Evolutionary conservation across 2,113 vertebrate genomes (phyloP).

Genomic region (rabbit (Oryctolagus cuniculus)): mOryCun1.1 NC_091441.1:12936001-12936500

Average conservation of each 20-base stretch:
- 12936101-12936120: slow-evolving; percentile 72
- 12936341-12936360: background rate
- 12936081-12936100: slow-evolving; percentile 74
- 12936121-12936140: slow-evolving; percentile 69
- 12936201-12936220: slow-evolving; percentile 69
- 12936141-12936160: slow-evolving; percentile 84
- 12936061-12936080: slow-evolving; percentile 7
- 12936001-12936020: slow-evolving; percentile 71
- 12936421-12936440: background rate
- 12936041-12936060: slow-evolving; percentile 59
- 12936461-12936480: background rate
- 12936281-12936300: background rate
- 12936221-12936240: slow-evolving; percentile 57
- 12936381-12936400: background rate
- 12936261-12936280: slow-evolving; percentile 48
- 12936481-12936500: background rate
- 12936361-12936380: rapidly evolving
- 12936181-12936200: slow-evolving; percentile 74
- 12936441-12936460: background rate
- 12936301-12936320: background rate
- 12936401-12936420: background rate
- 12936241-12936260: slow-evolving; percentile 47
- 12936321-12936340: no score
- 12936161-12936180: slow-evolving; percentile 78
- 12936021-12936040: slow-evolving; percentile 83